Evolutionary conservation across 1,140 invertebrate genomes (phyloP).

Genomic region (Zaprionus nigranus): DNA sequence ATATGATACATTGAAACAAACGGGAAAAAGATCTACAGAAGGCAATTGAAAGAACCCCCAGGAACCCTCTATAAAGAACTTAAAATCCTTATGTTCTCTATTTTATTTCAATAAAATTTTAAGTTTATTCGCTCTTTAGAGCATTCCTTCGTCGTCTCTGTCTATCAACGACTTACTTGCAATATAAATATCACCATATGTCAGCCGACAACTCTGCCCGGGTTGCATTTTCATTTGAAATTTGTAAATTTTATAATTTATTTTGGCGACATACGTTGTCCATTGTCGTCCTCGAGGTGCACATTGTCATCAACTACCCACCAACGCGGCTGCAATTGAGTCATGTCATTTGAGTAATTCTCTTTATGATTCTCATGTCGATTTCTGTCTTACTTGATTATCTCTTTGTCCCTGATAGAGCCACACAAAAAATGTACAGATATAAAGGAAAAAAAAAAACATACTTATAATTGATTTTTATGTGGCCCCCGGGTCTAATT

Average conservation of each 20-base stretch:
- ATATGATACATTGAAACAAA: no score
- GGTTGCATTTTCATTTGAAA: constrained; percentile 37
- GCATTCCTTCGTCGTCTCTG: neutral
- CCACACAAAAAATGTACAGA: neutral
- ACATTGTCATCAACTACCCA: constrained; percentile 20
- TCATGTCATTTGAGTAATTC: constrained; percentile 63
- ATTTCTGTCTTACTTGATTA: constrained; percentile 26
- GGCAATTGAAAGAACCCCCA: no score
- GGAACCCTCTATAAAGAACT: neutral
- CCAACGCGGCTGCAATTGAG: constrained; percentile 46
- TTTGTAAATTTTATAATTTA: constrained; percentile 23
- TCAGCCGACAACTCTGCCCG: constrained; percentile 40
- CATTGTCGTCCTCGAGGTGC: constrained; percentile 30
- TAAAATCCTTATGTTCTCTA: neutral
- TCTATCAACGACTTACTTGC: neutral
- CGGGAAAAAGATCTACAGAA: no score
- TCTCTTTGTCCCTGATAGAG: constrained; percentile 44
- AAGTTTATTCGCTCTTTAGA: neutral
- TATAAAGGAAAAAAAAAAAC: constrained; percentile 9
- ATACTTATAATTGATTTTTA: constrained; percentile 71
- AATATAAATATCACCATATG: constrained; percentile 66
- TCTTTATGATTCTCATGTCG: constrained; percentile 58
- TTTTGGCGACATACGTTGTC: constrained; percentile 56
- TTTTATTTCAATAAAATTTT: neutral
- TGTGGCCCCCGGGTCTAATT: constrained; percentile 71